Percentiles rank a stretch among this genome's conserved stretches.
These are phyloP conservation scores for Melanotus villosus DNA, from an alignment of 2,888 invertebrate species.

Conservation along the genomic window DNA sequence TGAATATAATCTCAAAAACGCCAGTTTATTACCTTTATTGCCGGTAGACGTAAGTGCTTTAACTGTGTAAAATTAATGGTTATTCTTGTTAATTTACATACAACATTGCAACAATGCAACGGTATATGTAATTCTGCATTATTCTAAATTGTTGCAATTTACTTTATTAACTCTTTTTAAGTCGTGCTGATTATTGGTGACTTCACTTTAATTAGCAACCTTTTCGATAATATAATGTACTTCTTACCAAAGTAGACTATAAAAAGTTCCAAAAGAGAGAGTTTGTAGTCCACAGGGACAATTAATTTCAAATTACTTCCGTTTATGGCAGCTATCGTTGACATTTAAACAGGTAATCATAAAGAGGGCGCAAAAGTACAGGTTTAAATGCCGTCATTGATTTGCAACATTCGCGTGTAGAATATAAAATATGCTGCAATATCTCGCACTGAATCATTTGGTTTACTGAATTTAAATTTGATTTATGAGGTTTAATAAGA, in stretches of 20 bases:
- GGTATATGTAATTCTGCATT: too few species aligned
- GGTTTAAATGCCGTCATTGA: constrained; percentile 34
- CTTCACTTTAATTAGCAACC: too few species aligned
- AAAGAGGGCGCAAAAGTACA: constrained; percentile 12
- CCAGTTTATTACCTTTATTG: background rate
- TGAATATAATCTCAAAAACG: background rate
- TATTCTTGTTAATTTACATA: background rate
- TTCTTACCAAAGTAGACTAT: too few species aligned
- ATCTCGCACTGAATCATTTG: constrained; percentile 34
- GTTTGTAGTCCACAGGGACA: background rate
- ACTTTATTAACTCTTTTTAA: too few species aligned
- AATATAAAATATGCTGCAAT: constrained; percentile 26
- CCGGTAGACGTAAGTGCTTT: background rate
- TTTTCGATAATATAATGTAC: too few species aligned
- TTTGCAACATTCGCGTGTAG: constrained; percentile 36
- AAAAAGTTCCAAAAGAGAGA: background rate
- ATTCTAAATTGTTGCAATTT: too few species aligned
- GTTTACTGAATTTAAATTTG: constrained; percentile 32
- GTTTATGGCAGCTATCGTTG: constrained; percentile 6
- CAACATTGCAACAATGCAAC: too few species aligned
- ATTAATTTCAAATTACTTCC: constrained; percentile 20
- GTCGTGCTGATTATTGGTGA: too few species aligned
- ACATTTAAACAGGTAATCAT: background rate
- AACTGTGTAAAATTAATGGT: background rate
- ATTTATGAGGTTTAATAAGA: constrained; percentile 35